A percentile compares a stretch with the other conserved stretches of the same genome.
phyloP scores from a whole-genome alignment of 23 tunicate species.

The Corella eumyota region DNA sequence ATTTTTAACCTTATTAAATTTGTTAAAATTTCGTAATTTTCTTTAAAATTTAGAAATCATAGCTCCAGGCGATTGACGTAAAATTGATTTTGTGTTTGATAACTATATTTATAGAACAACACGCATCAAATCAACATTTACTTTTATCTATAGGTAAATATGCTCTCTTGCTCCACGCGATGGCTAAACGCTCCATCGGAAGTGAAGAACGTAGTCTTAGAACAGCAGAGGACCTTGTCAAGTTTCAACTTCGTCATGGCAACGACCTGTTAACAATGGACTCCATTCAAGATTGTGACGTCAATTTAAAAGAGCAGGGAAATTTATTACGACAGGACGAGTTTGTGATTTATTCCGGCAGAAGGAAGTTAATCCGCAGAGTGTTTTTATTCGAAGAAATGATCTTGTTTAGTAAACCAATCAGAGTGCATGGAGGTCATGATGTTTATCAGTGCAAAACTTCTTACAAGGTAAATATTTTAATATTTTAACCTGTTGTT shows the following conservation, averaged over 20 bases:
- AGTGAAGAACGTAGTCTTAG: constrained; percentile 28
- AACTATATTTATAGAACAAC: too few relatives aligned
- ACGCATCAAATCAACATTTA: too few relatives aligned
- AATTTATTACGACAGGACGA: constrained; percentile 92
- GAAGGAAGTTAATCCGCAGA: constrained; percentile 66
- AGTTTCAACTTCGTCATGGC: constrained; percentile 99
- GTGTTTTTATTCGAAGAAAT: constrained; percentile 93
- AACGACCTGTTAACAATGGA: constrained; percentile 98
- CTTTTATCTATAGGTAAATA: constrained; percentile 73
- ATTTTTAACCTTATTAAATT: too few relatives aligned
- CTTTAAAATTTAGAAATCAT: too few relatives aligned
- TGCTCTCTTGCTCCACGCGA: constrained; percentile 82
- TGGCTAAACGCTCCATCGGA: constrained; percentile 52
- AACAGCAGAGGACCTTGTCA: constrained; percentile 76
- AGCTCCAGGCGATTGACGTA: too few relatives aligned
- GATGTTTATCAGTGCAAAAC: constrained; percentile 95
- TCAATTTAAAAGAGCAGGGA: constrained; percentile 93
- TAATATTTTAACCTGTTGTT: neutral
- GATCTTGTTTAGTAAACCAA: constrained; percentile 79
- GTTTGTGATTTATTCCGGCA: constrained; percentile 68
- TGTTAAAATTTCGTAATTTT: too few relatives aligned
- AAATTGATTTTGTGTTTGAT: too few relatives aligned
- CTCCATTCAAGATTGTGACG: constrained; percentile 86
- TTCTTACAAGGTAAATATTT: constrained; percentile 85
- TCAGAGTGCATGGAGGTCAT: constrained; percentile 67